Percentiles rank a stretch among this genome's conserved stretches.
These are phyloP conservation scores for Hoplostethus mediterraneus DNA, from an alignment of 2,797 vertebrate genomes.

Conservation along the genomic window DNA sequence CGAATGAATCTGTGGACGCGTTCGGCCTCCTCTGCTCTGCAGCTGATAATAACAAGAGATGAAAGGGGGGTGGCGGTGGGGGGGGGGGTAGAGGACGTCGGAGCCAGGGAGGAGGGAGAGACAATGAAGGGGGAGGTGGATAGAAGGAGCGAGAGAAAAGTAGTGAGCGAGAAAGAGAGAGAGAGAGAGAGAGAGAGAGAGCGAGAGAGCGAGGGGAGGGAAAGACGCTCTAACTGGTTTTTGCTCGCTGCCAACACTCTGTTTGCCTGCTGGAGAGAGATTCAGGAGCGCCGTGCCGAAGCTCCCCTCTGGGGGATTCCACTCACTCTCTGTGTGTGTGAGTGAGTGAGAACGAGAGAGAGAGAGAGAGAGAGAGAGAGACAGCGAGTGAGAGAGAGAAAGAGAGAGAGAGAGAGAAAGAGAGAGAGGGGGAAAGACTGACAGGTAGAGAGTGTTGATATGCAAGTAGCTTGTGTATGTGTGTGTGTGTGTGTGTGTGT, in stretches of 20 bases:
- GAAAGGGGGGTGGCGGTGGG: slow-evolving; percentile 62
- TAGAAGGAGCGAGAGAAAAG: slow-evolving; percentile 24
- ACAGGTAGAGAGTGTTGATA: slow-evolving; percentile 68
- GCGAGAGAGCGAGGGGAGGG: slow-evolving; percentile 15
- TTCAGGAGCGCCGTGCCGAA: slow-evolving; percentile 72
- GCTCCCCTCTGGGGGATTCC: slow-evolving; percentile 78
- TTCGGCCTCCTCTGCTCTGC: slow-evolving; percentile 76
- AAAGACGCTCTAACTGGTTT: slow-evolving; percentile 71
- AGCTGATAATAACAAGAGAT: slow-evolving; percentile 78
- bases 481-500: background rate
- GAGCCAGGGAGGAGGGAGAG: slow-evolving; percentile 11
- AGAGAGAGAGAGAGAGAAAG: slow-evolving; percentile 67
- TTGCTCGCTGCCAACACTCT: slow-evolving; percentile 68
- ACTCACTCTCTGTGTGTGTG: slow-evolving; percentile 44
- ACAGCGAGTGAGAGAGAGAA: slow-evolving; percentile 38
- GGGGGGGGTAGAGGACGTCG: slow-evolving; percentile 17
- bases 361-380: slow-evolving; percentile 65
- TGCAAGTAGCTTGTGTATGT: slow-evolving; percentile 49
- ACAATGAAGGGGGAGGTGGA: slow-evolving; percentile 27
- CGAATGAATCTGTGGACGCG: slow-evolving; percentile 79
- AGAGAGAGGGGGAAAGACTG: slow-evolving; percentile 55
- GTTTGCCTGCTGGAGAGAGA: slow-evolving; percentile 78
- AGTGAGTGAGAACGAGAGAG: slow-evolving; percentile 39
- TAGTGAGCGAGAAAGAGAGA: slow-evolving; percentile 57
- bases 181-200: slow-evolving; percentile 44